phyloP scores from a whole-genome alignment of 1,140 invertebrate genomes.

The Nebria ingens region DNA sequence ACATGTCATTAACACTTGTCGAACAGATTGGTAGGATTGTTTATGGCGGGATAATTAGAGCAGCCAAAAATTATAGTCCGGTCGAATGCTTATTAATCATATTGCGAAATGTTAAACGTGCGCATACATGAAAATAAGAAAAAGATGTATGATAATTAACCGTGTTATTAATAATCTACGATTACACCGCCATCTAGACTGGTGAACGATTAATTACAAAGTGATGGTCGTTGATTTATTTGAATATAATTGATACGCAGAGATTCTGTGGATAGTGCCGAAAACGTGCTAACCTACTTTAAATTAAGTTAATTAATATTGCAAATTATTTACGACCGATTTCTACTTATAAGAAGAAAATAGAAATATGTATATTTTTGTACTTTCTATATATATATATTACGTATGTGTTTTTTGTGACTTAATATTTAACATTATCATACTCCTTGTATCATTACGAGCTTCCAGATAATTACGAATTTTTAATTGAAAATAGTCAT shows the following conservation, averaged over 20 bases:
- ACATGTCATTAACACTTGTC: background rate
- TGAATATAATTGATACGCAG: background rate
- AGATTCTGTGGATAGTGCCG: constrained; percentile 10
- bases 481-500: too few species aligned
- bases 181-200: background rate
- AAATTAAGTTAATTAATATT: constrained; percentile 12
- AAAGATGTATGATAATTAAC: background rate
- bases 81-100: background rate
- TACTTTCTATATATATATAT: too few species aligned
- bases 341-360: constrained; percentile 13
- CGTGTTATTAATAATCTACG: background rate
- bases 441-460: too few species aligned
- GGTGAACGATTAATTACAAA: background rate
- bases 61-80: background rate
- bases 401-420: too few species aligned
- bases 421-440: too few species aligned
- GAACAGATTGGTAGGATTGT: background rate
- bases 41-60: background rate
- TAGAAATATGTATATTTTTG: too few species aligned
- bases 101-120: background rate
- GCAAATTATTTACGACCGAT: constrained; percentile 1
- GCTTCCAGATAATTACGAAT: too few species aligned
- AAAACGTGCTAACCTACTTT: background rate
- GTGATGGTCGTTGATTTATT: background rate
- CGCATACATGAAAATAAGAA: background rate